phyloP scores from a whole-genome alignment of 2,888 invertebrate species.

The Nemoura dubitans region DNA sequence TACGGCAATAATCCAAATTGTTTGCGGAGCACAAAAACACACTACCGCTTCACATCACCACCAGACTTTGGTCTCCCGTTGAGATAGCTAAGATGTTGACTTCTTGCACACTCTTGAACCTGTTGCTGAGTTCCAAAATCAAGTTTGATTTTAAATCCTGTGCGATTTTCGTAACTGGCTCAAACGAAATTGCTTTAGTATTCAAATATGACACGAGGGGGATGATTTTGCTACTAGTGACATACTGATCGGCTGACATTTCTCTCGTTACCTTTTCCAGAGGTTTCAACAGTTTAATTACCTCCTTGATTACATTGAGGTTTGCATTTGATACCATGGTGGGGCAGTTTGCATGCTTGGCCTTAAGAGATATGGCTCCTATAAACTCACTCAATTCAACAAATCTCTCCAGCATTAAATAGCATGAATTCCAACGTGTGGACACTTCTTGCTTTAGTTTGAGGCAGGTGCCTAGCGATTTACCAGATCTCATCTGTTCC shows the following conservation, averaged over 20 bases:
- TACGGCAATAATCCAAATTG: too few relatives aligned
- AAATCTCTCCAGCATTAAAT: slow-evolving; percentile 53
- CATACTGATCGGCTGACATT: slow-evolving; percentile 54
- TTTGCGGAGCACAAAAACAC: too few relatives aligned
- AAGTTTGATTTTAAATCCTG: background rate
- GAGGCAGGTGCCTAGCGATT: slow-evolving; percentile 44
- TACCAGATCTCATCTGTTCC: slow-evolving; percentile 50
- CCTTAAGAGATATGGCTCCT: slow-evolving; percentile 52
- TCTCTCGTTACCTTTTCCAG: slow-evolving; percentile 54
- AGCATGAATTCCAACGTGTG: slow-evolving; percentile 55
- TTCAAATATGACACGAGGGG: background rate
- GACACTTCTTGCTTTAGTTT: slow-evolving; percentile 53
- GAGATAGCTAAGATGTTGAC: slow-evolving; percentile 46
- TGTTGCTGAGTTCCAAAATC: background rate
- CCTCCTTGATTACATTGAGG: slow-evolving; percentile 53
- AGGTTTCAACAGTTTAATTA: slow-evolving; percentile 53
- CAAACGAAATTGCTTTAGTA: too few relatives aligned
- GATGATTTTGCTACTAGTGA: slow-evolving; percentile 54
- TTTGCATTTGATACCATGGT: slow-evolving; percentile 54
- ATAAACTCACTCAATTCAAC: slow-evolving; percentile 51
- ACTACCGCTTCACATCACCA: too few relatives aligned
- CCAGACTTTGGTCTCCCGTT: too few relatives aligned
- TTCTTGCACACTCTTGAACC: slow-evolving; percentile 46
- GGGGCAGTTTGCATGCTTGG: slow-evolving; percentile 53
- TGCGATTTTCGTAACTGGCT: background rate